These are phyloP conservation scores for Pocota personata DNA, from an alignment of 2,888 invertebrate species.

Conservation along the genomic window DNA sequence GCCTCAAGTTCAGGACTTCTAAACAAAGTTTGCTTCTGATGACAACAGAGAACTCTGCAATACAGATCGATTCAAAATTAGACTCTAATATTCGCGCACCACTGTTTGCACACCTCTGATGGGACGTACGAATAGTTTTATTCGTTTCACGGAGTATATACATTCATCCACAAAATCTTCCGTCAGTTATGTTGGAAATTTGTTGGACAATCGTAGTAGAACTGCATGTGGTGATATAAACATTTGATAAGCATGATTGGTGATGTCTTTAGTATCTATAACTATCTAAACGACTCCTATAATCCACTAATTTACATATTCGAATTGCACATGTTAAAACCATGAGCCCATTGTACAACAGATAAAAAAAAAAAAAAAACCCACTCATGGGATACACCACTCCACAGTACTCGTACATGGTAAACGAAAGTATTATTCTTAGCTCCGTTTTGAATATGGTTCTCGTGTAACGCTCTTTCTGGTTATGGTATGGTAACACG, in stretches of 20 bases:
- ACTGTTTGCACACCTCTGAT: neutral
- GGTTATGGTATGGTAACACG: constrained; percentile 38
- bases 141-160: neutral
- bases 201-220: neutral
- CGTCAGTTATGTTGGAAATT: neutral
- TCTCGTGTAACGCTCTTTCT: constrained; percentile 32
- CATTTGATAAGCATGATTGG: neutral
- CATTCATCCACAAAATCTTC: neutral
- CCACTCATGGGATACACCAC: constrained; percentile 33
- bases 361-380: neutral
- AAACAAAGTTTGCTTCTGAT: no score
- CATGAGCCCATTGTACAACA: neutral
- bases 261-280: neutral
- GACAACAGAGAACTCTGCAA: no score
- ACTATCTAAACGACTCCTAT: neutral
- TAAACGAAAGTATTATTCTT: constrained; percentile 23
- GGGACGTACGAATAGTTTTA: neutral
- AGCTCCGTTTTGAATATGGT: constrained; percentile 42
- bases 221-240: neutral
- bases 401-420: neutral
- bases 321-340: neutral
- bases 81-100: neutral
- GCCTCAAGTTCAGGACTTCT: no score
- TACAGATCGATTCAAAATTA: no score
- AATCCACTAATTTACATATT: constrained; percentile 9